Base-by-base conservation (phyloP, 2,113 vertebrate genomes). In the Phainopepla nitens region DNA sequence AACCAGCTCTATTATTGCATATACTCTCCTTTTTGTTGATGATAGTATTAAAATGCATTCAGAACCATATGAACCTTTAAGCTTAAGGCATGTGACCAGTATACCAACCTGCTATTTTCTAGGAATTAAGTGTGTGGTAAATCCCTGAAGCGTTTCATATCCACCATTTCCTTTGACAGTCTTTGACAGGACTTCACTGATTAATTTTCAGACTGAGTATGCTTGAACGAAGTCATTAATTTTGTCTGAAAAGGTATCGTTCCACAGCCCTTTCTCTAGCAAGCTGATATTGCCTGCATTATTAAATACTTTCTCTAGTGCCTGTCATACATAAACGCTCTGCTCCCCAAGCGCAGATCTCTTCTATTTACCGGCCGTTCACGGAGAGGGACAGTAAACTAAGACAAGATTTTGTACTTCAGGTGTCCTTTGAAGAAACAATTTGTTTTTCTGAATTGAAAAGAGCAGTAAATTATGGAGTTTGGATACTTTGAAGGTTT, bases 141-240 rank as follows among this genome's bases (percentile, higher is more conserved):
- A 89, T 92, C 80, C 58, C 89, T 81, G 47, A 89, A 94, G 77
- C 27, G 4, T 78, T 96, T 93, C 66, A 92, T 71, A 89, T 92
- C 71, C n/a, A 82, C 81, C 16, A 28, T 72, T 94, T 91, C 68
- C 82, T 95, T 64, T 93, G 76, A 82, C 69, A 78, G 42, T 57
- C 39, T 79, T 95, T 88, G 41, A 92, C 61, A 79, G 72, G 82
- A 87, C 53, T 90, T 82, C n/a, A 19, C 93, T 96, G 95, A 95
- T 96, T 91, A 96, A 96, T 97, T 95, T 75, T 93, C 82, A 87
- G 80, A 65, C 79, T 89, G 86, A 93, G 87, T 95, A 89, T 90
- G 79, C 87, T 84, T 96, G 95, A 97, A 93, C 78, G 49, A 85
- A 95, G 83, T 86, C 47, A 95, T 95, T 96, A 96, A 96, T 97